Evolutionary conservation across 2,888 invertebrate species (phyloP).

Genomic region (Orthonychiurus folsomi): DNA sequence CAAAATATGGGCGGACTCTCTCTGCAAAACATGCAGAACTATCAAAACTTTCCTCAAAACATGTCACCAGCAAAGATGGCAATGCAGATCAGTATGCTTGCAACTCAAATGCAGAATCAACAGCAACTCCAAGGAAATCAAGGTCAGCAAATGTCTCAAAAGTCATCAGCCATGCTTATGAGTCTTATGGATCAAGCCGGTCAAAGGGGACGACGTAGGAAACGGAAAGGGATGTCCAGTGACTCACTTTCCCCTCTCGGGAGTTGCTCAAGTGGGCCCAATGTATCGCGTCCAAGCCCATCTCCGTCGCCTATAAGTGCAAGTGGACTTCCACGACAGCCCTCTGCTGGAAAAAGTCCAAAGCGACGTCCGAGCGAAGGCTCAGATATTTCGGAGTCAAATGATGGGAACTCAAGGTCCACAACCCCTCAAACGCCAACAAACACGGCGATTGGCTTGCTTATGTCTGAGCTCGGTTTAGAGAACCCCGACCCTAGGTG

Average conservation of each 20-base stretch:
- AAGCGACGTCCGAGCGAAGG: constrained; percentile 27
- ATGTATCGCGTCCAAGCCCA: constrained; percentile 28
- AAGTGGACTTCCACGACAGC: neutral
- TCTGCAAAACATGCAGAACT: constrained; percentile 15
- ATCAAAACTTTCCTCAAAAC: constrained; percentile 10
- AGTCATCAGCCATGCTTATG: constrained; percentile 11
- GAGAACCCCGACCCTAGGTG: constrained; percentile 32
- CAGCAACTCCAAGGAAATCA: constrained; percentile 3
- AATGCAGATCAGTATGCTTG: constrained; percentile 20
- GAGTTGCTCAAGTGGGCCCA: neutral
- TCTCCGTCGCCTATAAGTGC: constrained; percentile 32
- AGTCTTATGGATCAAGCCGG: constrained; percentile 33
- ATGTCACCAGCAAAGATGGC: constrained; percentile 18
- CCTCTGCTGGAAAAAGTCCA: neutral
- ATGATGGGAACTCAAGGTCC: neutral
- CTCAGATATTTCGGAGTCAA: constrained; percentile 17
- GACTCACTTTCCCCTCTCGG: constrained; percentile 14
- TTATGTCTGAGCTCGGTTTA: constrained; percentile 32
- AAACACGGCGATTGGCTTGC: constrained; percentile 18
- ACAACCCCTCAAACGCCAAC: constrained; percentile 25
- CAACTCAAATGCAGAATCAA: constrained; percentile 13
- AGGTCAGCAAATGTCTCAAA: neutral
- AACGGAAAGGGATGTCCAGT: constrained; percentile 33
- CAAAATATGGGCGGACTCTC: constrained; percentile 11
- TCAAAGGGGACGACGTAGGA: constrained; percentile 28